Conservation (phyloP, 53 echinoderm and acorn worm genomes). For the Luidia sarsii region DNA sequence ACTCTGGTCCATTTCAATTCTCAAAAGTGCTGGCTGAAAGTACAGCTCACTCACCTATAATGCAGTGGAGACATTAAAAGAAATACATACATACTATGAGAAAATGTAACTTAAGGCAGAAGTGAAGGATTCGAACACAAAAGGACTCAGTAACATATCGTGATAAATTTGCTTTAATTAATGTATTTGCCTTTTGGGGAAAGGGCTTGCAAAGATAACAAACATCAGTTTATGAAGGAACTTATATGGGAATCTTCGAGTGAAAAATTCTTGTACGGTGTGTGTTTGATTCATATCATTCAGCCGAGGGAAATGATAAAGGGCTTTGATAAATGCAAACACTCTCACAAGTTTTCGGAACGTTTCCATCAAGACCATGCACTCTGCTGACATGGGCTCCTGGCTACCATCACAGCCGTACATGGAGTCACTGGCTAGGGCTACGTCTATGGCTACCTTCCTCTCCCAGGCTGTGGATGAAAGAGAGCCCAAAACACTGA, state of each 20-base stretch:
- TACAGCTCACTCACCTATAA: constrained; percentile 10
- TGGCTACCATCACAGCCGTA: constrained; percentile 3
- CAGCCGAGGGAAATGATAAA: too few relatives aligned
- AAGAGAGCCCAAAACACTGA: background rate
- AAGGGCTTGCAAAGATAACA: background rate
- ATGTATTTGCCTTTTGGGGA: too few relatives aligned
- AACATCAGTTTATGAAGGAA: background rate
- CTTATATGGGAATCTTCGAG: background rate
- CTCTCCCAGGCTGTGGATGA: background rate
- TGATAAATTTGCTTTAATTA: too few relatives aligned
- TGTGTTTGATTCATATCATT: too few relatives aligned
- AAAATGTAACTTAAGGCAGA: too few relatives aligned
- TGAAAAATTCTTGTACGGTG: background rate
- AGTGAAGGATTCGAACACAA: too few relatives aligned
- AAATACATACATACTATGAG: too few relatives aligned
- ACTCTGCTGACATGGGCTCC: background rate
- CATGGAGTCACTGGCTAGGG: constrained; percentile 6
- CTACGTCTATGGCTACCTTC: constrained; percentile 7
- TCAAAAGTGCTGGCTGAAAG: constrained; percentile 2
- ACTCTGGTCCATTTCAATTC: constrained; percentile 5
- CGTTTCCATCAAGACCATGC: background rate
- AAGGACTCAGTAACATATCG: too few relatives aligned
- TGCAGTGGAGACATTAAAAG: too few relatives aligned
- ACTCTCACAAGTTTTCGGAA: too few relatives aligned
- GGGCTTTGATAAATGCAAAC: too few relatives aligned